Base-by-base conservation (phyloP, 2,888 invertebrate species). In the Rambutsinella grinnellia region DNA sequence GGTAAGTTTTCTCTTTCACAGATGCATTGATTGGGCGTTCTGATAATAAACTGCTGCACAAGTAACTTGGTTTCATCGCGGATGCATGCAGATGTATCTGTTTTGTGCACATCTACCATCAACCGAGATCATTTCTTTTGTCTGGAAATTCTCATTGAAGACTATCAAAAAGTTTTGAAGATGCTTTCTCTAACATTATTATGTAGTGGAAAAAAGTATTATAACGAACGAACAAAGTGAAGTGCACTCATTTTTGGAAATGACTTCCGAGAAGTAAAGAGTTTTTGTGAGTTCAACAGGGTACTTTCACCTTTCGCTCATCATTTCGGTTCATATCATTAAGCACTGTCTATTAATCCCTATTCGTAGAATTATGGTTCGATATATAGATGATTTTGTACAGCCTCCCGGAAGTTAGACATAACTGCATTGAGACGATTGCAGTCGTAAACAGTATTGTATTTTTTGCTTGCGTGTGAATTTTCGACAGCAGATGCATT, bases 1-100 rank as follows among this genome's bases (percentile, higher is more conserved):
- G 28, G 54, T 27, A 67, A 58, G 66, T 44, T 66, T 67, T 67
- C 61, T 47, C 23, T 56, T 56, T 53, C 19, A 28, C 21, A 49
- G 21, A 67, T 54, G 61, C 74, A 74, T 67, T 74, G 74, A 74
- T 74, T 74, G 67, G 74, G 67, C 65, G 74, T 66, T 72, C 36
- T 5, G 36, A 13, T 36, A 36, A 36, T 36, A 36, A 36, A 13
- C 36, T 36, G 13, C 36, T 36, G 13, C 36, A 36, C 36, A 36
- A 36, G 13, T 8, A 36, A 36, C 36, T 36, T 36, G 5, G 5
- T 36, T 36, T 36, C 36, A 8, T 36, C 5, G 36, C 13, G 13
- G 13, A 36, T 8, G 36, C 36, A 36, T 36, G 36, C 36, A 36
- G 36, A 36, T 36, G 36, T 36, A 36, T 36, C 36, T 36, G 5